Evolutionary conservation across 2,113 vertebrate genomes (phyloP), one percentile per base, ranked within the genome.

Genomic region (Chitala chitala): DNA sequence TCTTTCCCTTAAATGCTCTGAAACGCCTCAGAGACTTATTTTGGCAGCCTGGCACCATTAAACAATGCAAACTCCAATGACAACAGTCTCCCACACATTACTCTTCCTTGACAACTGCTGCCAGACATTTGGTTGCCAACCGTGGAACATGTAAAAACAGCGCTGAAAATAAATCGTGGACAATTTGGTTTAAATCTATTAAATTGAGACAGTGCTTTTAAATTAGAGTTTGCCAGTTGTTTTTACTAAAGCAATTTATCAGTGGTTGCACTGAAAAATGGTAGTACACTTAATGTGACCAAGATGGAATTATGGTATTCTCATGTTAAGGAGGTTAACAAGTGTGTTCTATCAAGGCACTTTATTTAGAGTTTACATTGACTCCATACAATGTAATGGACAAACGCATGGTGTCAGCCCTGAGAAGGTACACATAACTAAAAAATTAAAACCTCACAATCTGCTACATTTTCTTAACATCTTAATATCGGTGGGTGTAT

Each of bases 111-210:
- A 20, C 59, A 38, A 9, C 59, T 8, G n/a, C 31, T 9, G 59
- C n/a, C 38, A 38, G 6, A 38, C 31, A 63, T 63, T 63, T 63
- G 12, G 31, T 63, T 20, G 6, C 5, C 59, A 63, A 20, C 59
- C 33, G 20, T 63, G 33, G 31, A 63, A n/a, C 33, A 59, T 26
- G 55, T 26, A 58, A 36, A 6, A 63, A 63, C 31, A 63, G 31
- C 9, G 38, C 17, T 38, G 38, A 15, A 63, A 63, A 63, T 63
- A 63, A 63, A n/a, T 63, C 58, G n/a, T n/a, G n/a, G n/a, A 63
- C 13, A 46, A 12, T 12, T 46, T 46, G 5, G 44, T 46, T 46
- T 46, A 6, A 46, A 46, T 46, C 44, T 46, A 46, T 46, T 46
- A 46, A 4, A 46, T 46, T 46, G 12, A 46, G 44, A 46, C 44